Percentiles rank a stretch among this genome's conserved stretches.
phyloP scores from a whole-genome alignment of 2,888 invertebrate genomes.

The Chouioia cunea region DNA sequence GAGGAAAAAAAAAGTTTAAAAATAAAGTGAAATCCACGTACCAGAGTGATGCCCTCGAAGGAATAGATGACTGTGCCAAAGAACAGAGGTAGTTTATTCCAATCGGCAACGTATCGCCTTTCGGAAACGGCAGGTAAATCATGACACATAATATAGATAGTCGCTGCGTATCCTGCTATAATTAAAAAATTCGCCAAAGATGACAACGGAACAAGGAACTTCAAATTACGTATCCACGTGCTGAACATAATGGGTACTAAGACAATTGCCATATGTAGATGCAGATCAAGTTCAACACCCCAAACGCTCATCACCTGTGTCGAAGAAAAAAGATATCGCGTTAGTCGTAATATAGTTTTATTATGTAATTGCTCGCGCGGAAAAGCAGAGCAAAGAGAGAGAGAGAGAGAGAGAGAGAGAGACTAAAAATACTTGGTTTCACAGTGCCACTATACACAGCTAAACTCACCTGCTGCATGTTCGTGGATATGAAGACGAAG shows the following conservation, averaged over 20 bases:
- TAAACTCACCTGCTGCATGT: conserved; percentile 78
- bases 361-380: background rate
- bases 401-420: background rate
- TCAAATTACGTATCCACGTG: conserved; percentile 82
- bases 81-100: conserved; percentile 82
- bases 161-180: conserved; percentile 79
- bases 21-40: conserved; percentile 67
- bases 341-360: background rate
- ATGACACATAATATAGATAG: conserved; percentile 81
- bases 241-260: conserved; percentile 80
- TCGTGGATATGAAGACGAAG: conserved; percentile 93
- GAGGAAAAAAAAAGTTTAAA: background rate
- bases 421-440: background rate
- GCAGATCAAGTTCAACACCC: conserved; percentile 74
- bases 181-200: conserved; percentile 84
- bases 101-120: conserved; percentile 75
- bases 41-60: conserved; percentile 95
- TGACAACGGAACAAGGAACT: conserved; percentile 83
- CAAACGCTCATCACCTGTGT: conserved; percentile 79
- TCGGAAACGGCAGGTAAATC: conserved; percentile 77
- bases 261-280: conserved; percentile 81
- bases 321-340: background rate
- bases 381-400: background rate
- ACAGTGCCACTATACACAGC: conserved; percentile 20
- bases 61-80: conserved; percentile 97